These are phyloP conservation scores for Heptascelio sp. DNA, from an alignment of 2,888 invertebrate species.

Conservation along the genomic window DNA sequence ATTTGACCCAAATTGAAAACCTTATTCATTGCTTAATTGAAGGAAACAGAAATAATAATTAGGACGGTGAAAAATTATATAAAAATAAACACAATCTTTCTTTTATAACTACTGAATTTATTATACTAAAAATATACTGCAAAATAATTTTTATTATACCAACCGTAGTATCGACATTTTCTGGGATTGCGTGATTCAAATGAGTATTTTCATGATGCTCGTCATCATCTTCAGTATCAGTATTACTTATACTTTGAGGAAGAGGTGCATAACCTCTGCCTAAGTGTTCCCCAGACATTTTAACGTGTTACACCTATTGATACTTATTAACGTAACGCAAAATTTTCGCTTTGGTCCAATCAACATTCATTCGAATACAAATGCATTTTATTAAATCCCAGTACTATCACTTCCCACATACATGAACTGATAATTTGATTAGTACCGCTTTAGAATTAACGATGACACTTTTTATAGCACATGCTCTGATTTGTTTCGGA, in stretches of 20 bases:
- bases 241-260: slow-evolving; percentile 93
- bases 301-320: slow-evolving; percentile 6
- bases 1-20: no score
- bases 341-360: background rate
- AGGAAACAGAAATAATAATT: no score
- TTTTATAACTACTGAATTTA: background rate
- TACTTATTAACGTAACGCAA: slow-evolving; percentile 29
- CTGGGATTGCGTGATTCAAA: slow-evolving; percentile 61
- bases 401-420: background rate
- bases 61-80: background rate
- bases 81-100: background rate
- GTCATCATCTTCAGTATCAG: slow-evolving; percentile 92
- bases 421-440: slow-evolving; percentile 25
- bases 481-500: slow-evolving; percentile 38
- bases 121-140: background rate
- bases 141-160: background rate
- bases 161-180: slow-evolving; percentile 64
- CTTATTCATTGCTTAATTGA: no score
- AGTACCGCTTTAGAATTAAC: slow-evolving; percentile 14
- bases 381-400: background rate
- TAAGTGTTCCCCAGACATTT: slow-evolving; percentile 79
- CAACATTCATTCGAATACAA: background rate
- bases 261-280: slow-evolving; percentile 89
- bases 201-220: slow-evolving; percentile 73
- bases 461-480: slow-evolving; percentile 26